phyloP scores from a whole-genome alignment of 2,888 invertebrate species.

The Scrobipalpa costella region DNA sequence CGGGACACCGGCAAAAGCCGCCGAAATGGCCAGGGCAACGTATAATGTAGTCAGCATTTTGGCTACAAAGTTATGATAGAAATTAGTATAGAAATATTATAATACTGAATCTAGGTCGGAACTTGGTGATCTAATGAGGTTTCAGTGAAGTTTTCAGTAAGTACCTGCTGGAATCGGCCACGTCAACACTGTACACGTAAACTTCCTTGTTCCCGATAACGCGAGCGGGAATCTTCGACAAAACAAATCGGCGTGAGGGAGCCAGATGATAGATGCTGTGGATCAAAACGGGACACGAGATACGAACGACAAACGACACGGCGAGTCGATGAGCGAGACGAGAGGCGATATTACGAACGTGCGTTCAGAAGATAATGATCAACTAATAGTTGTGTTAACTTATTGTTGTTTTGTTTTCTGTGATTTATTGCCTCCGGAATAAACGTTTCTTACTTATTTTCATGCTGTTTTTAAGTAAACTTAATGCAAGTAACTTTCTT shows the following conservation, averaged over 20 bases:
- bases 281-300: neutral
- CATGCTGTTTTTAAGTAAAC: no score
- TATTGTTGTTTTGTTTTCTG: no score
- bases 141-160: conserved; percentile 32
- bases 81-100: conserved; percentile 25
- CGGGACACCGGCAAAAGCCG: conserved; percentile 82
- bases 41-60: conserved; percentile 66
- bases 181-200: conserved; percentile 67
- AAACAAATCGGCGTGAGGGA: conserved; percentile 4
- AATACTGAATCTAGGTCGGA: conserved; percentile 21
- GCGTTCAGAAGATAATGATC: neutral
- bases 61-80: conserved; percentile 36
- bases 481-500: no score
- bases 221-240: conserved; percentile 38
- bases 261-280: conserved; percentile 12
- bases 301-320: neutral
- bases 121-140: no score
- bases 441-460: no score
- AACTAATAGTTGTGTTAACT: no score
- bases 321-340: neutral
- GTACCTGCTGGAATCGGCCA: conserved; percentile 51
- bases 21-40: conserved; percentile 62
- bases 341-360: neutral
- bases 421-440: no score
- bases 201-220: conserved; percentile 60